Percentiles rank a stretch among this genome's conserved stretches.
These are phyloP conservation scores for Coreius guichenoti DNA, from an alignment of 2,797 vertebrate genomes.

Conservation along the genomic window DNA sequence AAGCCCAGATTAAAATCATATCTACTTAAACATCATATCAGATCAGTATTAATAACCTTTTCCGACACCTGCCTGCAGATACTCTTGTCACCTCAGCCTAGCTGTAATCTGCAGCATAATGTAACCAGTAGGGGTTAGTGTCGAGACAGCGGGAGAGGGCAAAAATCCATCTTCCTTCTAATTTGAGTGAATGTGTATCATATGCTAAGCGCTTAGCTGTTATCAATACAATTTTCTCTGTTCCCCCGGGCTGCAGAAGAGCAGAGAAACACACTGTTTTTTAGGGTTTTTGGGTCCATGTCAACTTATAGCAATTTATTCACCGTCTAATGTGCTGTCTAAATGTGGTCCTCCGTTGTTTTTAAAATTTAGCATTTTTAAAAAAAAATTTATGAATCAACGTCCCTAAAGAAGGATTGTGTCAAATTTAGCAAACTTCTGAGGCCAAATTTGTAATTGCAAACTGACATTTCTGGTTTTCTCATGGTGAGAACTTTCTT, in stretches of 20 bases:
- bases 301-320: neutral
- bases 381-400: neutral
- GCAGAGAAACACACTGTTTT: neutral
- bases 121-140: conserved; percentile 38
- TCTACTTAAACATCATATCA: conserved; percentile 16
- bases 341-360: neutral
- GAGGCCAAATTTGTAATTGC: neutral
- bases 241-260: conserved; percentile 32
- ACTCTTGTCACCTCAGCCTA: conserved; percentile 22
- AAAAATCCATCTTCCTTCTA: conserved; percentile 58
- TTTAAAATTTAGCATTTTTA: neutral
- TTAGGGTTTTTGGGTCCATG: neutral
- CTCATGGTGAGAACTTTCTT: neutral
- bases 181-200: conserved; percentile 59
- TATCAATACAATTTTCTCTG: conserved; percentile 57
- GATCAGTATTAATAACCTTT: conserved; percentile 18
- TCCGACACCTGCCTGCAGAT: conserved; percentile 20
- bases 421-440: neutral
- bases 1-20: conserved; percentile 12
- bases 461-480: neutral
- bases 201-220: conserved; percentile 53
- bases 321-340: neutral
- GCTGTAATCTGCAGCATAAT: conserved; percentile 41
- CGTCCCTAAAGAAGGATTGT: too few species aligned
- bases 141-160: conserved; percentile 49